Conservation (phyloP, 2,888 invertebrate genomes). For the Galerucella nymphaeae region DNA sequence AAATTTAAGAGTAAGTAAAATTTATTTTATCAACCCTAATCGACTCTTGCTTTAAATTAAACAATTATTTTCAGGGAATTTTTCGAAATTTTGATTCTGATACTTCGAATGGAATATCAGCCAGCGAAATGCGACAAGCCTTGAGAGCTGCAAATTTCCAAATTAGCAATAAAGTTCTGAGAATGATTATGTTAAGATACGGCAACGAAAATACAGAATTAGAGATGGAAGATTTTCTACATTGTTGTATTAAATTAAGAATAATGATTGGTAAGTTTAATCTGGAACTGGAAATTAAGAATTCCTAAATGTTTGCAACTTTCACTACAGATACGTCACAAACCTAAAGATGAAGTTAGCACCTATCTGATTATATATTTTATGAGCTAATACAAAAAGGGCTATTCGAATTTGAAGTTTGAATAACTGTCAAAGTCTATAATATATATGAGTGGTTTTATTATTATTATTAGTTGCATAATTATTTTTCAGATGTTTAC, state of each 20-base stretch:
- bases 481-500: conserved; percentile 27
- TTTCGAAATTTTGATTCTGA: conserved; percentile 87
- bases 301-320: no score
- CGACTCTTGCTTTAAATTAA: not conserved
- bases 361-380: no score
- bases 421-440: no score
- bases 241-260: conserved; percentile 91
- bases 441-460: no score
- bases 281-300: not conserved
- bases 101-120: conserved; percentile 81
- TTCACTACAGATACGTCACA: no score
- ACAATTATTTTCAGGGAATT: conserved; percentile 73
- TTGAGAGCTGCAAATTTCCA: conserved; percentile 89
- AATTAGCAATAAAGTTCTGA: conserved; percentile 88
- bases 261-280: conserved; percentile 83
- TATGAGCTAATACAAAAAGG: no score
- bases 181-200: conserved; percentile 90
- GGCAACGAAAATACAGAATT: conserved; percentile 85
- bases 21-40: conserved; percentile 13
- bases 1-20: conserved; percentile 79
- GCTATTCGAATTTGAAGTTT: no score
- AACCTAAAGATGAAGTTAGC: no score
- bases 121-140: conserved; percentile 84
- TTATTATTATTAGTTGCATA: no score
- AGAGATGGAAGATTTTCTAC: conserved; percentile 92